Evolutionary conservation across 2,797 vertebrate genomes (phyloP), one percentile per base, ranked within the genome.

Genomic region (Odontamblyopus lacepedii): DNA sequence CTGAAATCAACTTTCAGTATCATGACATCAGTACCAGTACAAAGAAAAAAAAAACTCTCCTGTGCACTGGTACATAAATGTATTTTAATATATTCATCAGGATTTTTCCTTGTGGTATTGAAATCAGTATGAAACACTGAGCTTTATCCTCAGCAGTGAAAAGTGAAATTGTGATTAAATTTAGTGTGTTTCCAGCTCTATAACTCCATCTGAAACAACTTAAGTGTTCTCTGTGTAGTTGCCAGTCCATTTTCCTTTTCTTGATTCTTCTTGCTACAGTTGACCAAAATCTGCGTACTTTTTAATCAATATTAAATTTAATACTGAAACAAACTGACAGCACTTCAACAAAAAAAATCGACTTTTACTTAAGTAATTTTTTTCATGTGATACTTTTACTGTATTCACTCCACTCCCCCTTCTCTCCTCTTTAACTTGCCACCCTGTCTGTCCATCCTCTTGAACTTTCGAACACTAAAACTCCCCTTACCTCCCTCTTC

Each of bases 401-500:
- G 35, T 38, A 38, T 38, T 8, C 35, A 38, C 7, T 38, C 8
- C 35, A 9, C 30, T n/a, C 35, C 32, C 76, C 85, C 78, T 82
- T 82, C 74, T 77, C 74, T 32, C 73, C 84, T 78, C 79, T 84
- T 81, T 57, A 82, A 85, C 56, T 2, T 79, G 77, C 80, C 78
- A 73, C 88, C 87, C 82, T 74, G 83, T 86, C 82, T 78, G 79
- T 89, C 91, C 91, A 89, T 90, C 91, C 89, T 89, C 89, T 90
- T 84, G 83, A 44, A 93, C 91, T 94, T 92, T 86, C 79, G 80
- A 69, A 90, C 85, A 91, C 90, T 92, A 90, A 92, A 85, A 88
- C 77, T 83, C 88, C 87, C 92, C 5, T 5, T 32, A 2, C 29
- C 29, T 32, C 44, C 44, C 13, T 15, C 44, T 13, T 15, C 13